Evolutionary conservation across 1,140 invertebrate species (phyloP).

Genomic region (Ptiloglossa arizonensis): DNA sequence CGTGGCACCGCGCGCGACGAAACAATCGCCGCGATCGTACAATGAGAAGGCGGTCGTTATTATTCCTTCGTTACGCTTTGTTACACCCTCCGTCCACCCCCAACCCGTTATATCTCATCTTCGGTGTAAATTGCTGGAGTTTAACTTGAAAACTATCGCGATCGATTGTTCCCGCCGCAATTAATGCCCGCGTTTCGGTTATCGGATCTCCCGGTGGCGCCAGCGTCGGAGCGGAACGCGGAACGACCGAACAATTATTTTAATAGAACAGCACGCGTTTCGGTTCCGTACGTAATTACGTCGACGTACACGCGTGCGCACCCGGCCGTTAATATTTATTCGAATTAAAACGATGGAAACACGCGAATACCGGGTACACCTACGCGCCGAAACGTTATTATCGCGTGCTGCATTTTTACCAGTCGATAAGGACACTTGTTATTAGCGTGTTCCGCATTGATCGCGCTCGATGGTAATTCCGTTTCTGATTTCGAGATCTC

Average conservation of each 20-base stretch:
- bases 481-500: not conserved
- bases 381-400: not conserved
- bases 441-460: not conserved
- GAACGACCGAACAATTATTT: conserved; percentile 1
- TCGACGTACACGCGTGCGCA: not conserved
- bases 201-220: not conserved
- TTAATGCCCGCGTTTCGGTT: conserved; percentile 13
- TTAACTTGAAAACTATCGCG: conserved; percentile 11
- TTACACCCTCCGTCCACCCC: not conserved
- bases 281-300: not conserved
- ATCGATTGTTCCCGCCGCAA: not conserved
- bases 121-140: conserved; percentile 8
- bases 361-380: not conserved
- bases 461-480: not conserved
- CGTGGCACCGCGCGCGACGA: no score
- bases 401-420: not conserved
- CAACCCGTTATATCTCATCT: not conserved
- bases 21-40: not conserved
- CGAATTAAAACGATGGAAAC: not conserved
- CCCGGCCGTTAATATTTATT: conserved; percentile 4
- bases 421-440: conserved; percentile 5
- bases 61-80: conserved; percentile 9
- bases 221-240: not conserved
- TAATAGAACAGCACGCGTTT: not conserved
- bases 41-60: not conserved